Evolutionary conservation across 2,797 vertebrate species (phyloP).

Genomic region (Otus scops): DNA sequence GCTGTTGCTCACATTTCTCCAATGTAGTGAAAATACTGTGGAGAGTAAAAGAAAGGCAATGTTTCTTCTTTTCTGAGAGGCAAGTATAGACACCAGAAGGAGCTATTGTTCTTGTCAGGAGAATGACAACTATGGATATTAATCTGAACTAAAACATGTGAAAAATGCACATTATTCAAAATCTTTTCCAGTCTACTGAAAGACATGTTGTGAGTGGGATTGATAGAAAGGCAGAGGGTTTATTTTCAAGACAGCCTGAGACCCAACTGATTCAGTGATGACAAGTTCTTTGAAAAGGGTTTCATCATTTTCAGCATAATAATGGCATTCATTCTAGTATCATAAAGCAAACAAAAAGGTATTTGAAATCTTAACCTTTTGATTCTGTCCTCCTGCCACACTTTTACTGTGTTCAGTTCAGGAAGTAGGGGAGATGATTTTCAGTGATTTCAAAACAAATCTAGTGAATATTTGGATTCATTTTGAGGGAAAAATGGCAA

Average conservation of each 20-base stretch:
- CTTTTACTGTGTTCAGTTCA: not conserved
- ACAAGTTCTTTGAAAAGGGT: constrained; percentile 26
- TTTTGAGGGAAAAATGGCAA: not conserved
- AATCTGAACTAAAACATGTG: constrained; percentile 24
- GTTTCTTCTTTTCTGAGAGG: not conserved
- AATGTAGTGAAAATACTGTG: not conserved
- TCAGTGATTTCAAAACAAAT: not conserved
- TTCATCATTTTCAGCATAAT: constrained; percentile 7
- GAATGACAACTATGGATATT: constrained; percentile 50
- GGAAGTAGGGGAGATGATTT: not conserved
- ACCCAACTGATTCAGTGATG: constrained; percentile 21
- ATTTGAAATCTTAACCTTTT: constrained; percentile 44
- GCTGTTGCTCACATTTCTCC: not conserved
- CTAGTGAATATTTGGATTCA: not conserved
- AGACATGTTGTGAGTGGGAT: not conserved
- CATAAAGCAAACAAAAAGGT: not conserved
- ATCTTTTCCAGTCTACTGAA: constrained; percentile 1
- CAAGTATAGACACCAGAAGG: constrained; percentile 16
- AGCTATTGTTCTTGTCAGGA: constrained; percentile 47
- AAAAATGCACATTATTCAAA: constrained; percentile 58
- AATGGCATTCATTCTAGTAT: constrained; percentile 5
- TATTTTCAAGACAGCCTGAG: constrained; percentile 23
- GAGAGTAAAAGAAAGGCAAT: not conserved
- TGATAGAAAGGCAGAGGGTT: constrained; percentile 46
- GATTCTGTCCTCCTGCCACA: not conserved